A percentile compares a stretch with the other conserved stretches of the same genome.
Evolutionary conservation across 2,888 invertebrate species (phyloP).

Genomic region (Cataglyphis albicans): DNA sequence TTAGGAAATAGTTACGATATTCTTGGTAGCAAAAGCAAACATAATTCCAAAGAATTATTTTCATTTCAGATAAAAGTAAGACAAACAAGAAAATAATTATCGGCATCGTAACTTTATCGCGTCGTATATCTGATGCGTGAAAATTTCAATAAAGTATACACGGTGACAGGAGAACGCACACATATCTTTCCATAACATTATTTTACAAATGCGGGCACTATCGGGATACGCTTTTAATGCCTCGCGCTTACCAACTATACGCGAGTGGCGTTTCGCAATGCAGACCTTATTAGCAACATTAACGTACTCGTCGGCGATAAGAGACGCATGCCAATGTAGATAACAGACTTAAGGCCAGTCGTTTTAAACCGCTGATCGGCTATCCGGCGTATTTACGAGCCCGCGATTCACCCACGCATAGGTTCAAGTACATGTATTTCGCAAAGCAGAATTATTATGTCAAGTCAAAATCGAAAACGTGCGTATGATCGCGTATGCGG

Average conservation of each 20-base stretch:
- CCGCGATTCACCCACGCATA: constrained; percentile 63
- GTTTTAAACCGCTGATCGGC: constrained; percentile 20
- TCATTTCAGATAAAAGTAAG: not conserved
- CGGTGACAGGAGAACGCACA: not conserved
- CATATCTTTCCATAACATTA: not conserved
- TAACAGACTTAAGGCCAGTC: constrained; percentile 27
- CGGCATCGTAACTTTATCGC: not conserved
- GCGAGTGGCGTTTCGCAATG: constrained; percentile 1
- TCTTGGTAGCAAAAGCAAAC: not conserved
- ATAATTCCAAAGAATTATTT: not conserved
- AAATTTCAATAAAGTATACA: not conserved
- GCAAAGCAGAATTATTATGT: constrained; percentile 6
- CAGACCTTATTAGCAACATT: constrained; percentile 36
- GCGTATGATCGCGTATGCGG: not conserved
- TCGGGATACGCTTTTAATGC: constrained; percentile 27
- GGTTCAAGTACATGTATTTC: constrained; percentile 44
- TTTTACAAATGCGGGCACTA: not conserved
- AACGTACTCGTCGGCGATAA: constrained; percentile 38
- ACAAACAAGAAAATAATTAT: not conserved
- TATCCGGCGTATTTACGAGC: constrained; percentile 17
- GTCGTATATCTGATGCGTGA: not conserved
- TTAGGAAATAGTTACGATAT: not conserved
- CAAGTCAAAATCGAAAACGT: not conserved
- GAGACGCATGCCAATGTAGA: constrained; percentile 10
- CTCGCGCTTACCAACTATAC: not conserved